Conservation (phyloP, 2,113 vertebrate genomes). For the Riparia riparia region DNA sequence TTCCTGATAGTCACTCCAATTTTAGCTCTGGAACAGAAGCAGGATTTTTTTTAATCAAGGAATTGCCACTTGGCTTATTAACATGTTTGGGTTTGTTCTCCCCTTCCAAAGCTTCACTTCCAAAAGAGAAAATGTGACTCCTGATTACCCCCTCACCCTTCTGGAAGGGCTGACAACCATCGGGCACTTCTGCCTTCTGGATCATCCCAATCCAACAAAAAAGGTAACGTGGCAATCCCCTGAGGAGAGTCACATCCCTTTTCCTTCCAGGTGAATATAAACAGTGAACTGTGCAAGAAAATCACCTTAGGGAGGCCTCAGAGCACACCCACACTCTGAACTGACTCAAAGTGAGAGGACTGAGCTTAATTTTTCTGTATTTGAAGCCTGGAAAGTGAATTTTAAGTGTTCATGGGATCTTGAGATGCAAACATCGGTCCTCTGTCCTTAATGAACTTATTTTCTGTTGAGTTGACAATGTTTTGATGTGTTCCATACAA, state of each 20-base stretch:
- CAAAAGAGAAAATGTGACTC: constrained; percentile 91
- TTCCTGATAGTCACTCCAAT: neutral
- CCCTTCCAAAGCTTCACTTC: constrained; percentile 74
- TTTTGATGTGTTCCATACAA: neutral
- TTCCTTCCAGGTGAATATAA: neutral
- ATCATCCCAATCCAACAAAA: constrained; percentile 81
- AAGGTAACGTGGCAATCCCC: constrained; percentile 76
- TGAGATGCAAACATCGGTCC: neutral
- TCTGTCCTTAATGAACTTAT: neutral
- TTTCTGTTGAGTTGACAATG: neutral
- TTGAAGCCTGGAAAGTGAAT: neutral
- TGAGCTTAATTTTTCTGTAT: neutral
- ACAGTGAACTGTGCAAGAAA: neutral
- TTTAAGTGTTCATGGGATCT: neutral
- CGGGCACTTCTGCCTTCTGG: constrained; percentile 92
- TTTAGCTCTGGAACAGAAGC: neutral
- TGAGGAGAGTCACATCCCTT: neutral
- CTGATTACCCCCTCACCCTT: constrained; percentile 94
- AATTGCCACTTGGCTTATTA: neutral
- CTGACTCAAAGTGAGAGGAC: neutral
- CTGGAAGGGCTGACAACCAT: constrained; percentile 94
- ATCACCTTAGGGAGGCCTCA: neutral
- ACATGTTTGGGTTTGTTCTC: neutral
- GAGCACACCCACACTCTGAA: neutral
- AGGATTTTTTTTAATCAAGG: neutral